phyloP scores from a whole-genome alignment of 2,888 invertebrate genomes.

The Candidula unifasciata region DNA sequence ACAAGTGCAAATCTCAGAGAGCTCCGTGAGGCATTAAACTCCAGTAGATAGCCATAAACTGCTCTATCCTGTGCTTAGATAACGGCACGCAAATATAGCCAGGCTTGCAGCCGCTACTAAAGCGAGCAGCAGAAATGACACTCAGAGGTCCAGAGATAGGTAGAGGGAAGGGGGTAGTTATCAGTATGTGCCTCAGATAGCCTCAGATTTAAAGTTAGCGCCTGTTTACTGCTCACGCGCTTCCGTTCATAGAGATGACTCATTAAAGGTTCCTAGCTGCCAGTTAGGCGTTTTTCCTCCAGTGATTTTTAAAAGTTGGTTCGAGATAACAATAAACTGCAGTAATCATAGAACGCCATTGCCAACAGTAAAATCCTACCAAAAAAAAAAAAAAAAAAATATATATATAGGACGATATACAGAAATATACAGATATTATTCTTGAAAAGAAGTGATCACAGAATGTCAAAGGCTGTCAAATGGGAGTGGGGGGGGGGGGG shows the following conservation, averaged over 20 bases:
- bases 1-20: neutral
- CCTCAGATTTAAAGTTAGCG: conserved; percentile 2
- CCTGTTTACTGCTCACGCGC: neutral
- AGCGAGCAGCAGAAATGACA: neutral
- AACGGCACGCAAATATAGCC: neutral
- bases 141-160: neutral
- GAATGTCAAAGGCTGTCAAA: no score
- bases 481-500: no score
- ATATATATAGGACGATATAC: no score
- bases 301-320: no score
- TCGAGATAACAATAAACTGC: no score
- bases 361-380: no score
- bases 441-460: no score
- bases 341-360: no score
- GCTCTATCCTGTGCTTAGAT: conserved; percentile 4
- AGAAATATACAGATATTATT: no score
- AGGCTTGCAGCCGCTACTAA: neutral
- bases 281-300: no score
- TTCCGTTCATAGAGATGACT: conserved; percentile 1
- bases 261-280: neutral
- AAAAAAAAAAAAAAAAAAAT: no score
- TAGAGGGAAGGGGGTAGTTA: neutral
- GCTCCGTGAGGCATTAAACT: neutral
- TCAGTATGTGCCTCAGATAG: neutral
- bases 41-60: neutral